These are phyloP conservation scores for Stratiomys singularior DNA, from an alignment of 2,888 invertebrate genomes.

Conservation along the genomic window DNA sequence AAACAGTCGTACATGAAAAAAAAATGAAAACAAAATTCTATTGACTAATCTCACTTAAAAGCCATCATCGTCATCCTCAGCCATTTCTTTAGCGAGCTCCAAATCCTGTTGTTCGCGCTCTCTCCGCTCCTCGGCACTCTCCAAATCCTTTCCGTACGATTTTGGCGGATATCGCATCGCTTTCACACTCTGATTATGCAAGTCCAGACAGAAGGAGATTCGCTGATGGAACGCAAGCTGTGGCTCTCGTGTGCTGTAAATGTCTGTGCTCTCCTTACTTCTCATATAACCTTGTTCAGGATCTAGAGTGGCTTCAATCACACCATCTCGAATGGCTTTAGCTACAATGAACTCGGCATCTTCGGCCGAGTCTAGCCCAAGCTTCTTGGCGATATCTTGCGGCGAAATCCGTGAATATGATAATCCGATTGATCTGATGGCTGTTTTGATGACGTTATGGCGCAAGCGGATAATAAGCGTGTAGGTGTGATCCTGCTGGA, in stretches of 20 bases:
- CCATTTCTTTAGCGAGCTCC: constrained; percentile 99
- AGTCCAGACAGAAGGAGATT: constrained; percentile 95
- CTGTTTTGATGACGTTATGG: constrained; percentile 99
- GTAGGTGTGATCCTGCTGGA: constrained; percentile 93
- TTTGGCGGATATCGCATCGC: constrained; percentile 99
- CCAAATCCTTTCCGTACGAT: constrained; percentile 97
- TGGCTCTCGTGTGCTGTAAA: constrained; percentile 97
- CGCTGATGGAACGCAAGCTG: constrained; percentile 96
- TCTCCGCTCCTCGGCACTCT: constrained; percentile 95
- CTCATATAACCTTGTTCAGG: constrained; percentile 96
- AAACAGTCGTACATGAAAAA: neutral
- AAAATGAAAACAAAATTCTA: constrained; percentile 14
- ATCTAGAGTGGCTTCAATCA: constrained; percentile 97
- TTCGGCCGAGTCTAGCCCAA: constrained; percentile 93
- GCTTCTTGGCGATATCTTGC: constrained; percentile 91
- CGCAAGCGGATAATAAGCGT: constrained; percentile 94
- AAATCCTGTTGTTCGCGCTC: constrained; percentile 98
- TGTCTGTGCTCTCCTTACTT: constrained; percentile 95
- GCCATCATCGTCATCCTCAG: constrained; percentile 98
- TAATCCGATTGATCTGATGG: constrained; percentile 93
- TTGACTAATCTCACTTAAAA: constrained; percentile 65
- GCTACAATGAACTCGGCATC: constrained; percentile 99
- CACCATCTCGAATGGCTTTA: constrained; percentile 97
- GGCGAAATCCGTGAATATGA: constrained; percentile 97
- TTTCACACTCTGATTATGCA: constrained; percentile 99